Base-by-base conservation (phyloP, 2,113 vertebrate species). In the Sakesphorus luctuosus region DNA sequence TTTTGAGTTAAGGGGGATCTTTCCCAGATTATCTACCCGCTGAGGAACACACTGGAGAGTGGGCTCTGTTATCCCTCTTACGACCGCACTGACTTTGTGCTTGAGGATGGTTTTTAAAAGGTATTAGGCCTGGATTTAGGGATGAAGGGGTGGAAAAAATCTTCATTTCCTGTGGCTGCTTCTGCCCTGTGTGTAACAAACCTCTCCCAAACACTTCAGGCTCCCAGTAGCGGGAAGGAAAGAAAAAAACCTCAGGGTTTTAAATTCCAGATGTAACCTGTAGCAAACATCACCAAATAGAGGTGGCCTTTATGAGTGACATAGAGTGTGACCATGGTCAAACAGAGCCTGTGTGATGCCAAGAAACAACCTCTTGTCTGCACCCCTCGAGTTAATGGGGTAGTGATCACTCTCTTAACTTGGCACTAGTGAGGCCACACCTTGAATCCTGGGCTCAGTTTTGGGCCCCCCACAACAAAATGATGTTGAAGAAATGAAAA, bases 191-290 rank as follows among this genome's bases (percentile, higher is more conserved):
- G 23, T 29, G 17, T n/a, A n/a, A 33, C 24, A 71, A 49, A 43
- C 11, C 2, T n/a, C 33, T 38, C 33, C 47, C 65, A n/a, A 55
- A 7, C 9, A 1, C 18, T 44, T 46, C n/a, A 16, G 36, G 15
- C 31, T 38, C 31, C 28, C 1, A 0, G 4, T 1, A 38, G 0
- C 2, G 28, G n/a, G 8, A 33, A 14, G 13, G 4, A 24, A 38
- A 12, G n/a, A 6, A 18, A 31, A 23, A 14, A 14, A 58, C 24
- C 7, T 8, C 9, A 9, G 4, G 2, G 6, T 47, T 58, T 87
- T 44, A 29, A 29, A 24, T 24, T 13, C 35, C n/a, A 61, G 35
- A 23, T n/a, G 4, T 20, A 58, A 50, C 9, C 24, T 29, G 19
- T 19, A 14, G n/a, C 36, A 49, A 80, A 67, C 47, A 79, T n/a